Evolutionary conservation across 1,140 invertebrate species (phyloP), one percentile per base, ranked within the genome.

Genomic region (Mycetomoellerius zeteki): DNA sequence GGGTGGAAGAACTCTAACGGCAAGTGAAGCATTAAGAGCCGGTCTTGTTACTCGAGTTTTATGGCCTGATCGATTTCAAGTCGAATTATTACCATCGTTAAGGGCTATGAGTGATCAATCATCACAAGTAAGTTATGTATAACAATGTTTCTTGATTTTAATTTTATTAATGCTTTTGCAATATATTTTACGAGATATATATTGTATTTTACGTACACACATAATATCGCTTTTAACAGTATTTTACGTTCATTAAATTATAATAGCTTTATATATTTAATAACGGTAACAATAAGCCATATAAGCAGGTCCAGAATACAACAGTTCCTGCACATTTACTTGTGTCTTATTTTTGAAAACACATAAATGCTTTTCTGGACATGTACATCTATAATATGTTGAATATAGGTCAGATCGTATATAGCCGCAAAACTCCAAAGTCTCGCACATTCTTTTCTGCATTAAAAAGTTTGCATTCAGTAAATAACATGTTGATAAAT

Each of bases 41-140:
- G 97, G 98, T 3, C 95, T 98, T 19, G 97, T 98, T 19, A 97
- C 97, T 24, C 96, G 97, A 92, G 95, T 97, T 27, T 92, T 98
- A 27, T 97, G 97, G 97, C 97, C 97, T 1, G 96, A 97, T 71
- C 96, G 96, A 52, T 97, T 97, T 93, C 95, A 96, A 78, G 96
- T 97, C 81, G 97, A 97, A 94, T 91, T 98, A 5, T 94, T 97
- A 60, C 96, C 96, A 19, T 96, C 96, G n/a, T 94, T 97, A 12
- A 96, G 95, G 77, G 95, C 96, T 52, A 96, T 98, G 91, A 96
- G 97, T 19, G 93, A 95, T 85, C 96, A 97, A 89, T 97, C 97
- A 0, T 94, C 95, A 88, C 96, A 97, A 96, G 97, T 97, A 95
- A 95, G 91, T 89, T 19, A 64, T n/a, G 1, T 58, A 43, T 33